Conservation (phyloP, 2,797 vertebrate species). For the Muscicapa striata region DNA sequence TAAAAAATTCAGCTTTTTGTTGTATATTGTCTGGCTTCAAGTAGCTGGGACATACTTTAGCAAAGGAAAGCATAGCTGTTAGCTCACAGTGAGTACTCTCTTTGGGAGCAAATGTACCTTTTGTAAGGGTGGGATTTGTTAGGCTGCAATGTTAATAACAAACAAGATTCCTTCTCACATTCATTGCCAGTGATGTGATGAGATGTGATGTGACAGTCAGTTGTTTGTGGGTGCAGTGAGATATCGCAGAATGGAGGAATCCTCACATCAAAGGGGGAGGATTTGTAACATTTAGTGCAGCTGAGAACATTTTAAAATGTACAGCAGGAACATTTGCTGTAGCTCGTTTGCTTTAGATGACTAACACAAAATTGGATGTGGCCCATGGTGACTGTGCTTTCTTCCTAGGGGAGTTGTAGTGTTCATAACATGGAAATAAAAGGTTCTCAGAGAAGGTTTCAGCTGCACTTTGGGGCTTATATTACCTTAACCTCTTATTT, state of each 20-base stretch:
- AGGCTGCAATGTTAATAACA: neutral
- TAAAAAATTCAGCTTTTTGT: neutral
- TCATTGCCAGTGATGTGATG: neutral
- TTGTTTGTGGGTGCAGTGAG: neutral
- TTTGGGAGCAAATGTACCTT: neutral
- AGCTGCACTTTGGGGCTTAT: neutral
- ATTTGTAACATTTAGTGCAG: neutral
- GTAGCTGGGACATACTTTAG: neutral
- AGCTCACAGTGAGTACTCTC: neutral
- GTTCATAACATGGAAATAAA: neutral
- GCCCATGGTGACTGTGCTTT: neutral
- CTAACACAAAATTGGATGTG: slow-evolving; percentile 3
- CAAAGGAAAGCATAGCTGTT: neutral
- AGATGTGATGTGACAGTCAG: neutral
- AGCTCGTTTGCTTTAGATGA: slow-evolving; percentile 14
- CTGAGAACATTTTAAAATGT: neutral
- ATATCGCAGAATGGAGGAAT: neutral
- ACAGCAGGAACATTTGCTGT: slow-evolving; percentile 25
- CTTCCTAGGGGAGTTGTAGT: neutral
- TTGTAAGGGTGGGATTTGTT: neutral
- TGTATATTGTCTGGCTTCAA: neutral
- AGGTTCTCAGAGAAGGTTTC: neutral
- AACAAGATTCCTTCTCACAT: neutral
- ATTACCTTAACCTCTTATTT: neutral
- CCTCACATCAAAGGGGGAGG: neutral